Evolutionary conservation across 1,140 invertebrate genomes (phyloP).

Genomic region (Thrips palmi): DNA sequence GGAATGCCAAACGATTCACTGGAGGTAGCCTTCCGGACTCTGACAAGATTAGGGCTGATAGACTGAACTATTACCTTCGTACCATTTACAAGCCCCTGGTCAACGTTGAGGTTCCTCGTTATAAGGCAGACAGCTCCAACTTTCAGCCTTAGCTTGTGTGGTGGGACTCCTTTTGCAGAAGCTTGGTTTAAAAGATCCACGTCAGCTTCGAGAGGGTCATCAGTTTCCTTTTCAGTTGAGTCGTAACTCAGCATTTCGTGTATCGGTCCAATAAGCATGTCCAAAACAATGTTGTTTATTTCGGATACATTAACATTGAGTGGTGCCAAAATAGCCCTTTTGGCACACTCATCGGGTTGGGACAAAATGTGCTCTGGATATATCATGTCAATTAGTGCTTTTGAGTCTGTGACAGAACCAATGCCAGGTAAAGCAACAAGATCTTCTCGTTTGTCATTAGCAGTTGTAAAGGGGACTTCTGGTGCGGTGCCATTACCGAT

Average conservation of each 20-base stretch:
- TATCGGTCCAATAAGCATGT: conserved; percentile 8
- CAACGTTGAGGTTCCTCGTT: conserved; percentile 5
- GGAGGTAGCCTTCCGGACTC: background rate
- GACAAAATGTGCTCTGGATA: conserved; percentile 8
- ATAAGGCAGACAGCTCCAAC: background rate
- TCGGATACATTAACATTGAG: conserved; percentile 13
- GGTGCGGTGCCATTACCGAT: conserved; percentile 13
- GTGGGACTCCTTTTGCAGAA: background rate
- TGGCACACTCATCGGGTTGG: conserved; percentile 9
- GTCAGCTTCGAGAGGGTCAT: no score
- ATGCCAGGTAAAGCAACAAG: conserved; percentile 11
- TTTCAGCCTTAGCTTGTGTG: conserved; percentile 4
- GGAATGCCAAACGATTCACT: background rate
- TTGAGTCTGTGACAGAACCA: background rate
- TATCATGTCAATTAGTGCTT: conserved; percentile 7
- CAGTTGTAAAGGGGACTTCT: conserved; percentile 11
- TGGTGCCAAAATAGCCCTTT: conserved; percentile 13
- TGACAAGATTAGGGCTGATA: conserved; percentile 1
- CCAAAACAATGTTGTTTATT: conserved; percentile 15
- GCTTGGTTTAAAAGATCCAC: background rate
- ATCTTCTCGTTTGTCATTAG: conserved; percentile 10
- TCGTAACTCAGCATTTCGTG: background rate
- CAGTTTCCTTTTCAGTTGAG: background rate
- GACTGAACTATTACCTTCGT: conserved; percentile 7
- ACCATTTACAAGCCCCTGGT: conserved; percentile 1